Evolutionary conservation across 2,888 invertebrate genomes (phyloP), one percentile per base, ranked within the genome.

Genomic region (Dynastes maya): DNA sequence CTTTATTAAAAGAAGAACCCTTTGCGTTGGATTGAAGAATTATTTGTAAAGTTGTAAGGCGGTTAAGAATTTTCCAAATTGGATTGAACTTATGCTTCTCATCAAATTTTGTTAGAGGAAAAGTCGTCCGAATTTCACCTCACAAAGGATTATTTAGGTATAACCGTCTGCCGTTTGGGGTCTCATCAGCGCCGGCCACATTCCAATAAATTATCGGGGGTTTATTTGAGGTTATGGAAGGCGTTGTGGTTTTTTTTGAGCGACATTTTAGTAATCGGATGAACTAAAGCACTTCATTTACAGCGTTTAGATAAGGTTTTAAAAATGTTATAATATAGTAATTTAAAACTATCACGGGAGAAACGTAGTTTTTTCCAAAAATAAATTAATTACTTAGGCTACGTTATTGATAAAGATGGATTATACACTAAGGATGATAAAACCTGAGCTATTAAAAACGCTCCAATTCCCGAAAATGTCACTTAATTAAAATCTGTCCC

Each of bases 171-270:
- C 84, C 82, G 6, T 85, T 83, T 77, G 85, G 86, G 0, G 80
- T 87, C n/a, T 82, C 84, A 4, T 84, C 82, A 40, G 86, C 84
- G 2, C 85, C 86, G 0, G 84, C 84, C 3, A 85, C 85, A 76
- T 87, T 88, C 77, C 86, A 88, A 82, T 82, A 83, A 78, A 76
- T 84, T 0, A 87, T 88, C 84, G 84, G 85, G 3, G 22, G 45
- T 16, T 16, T 40, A 67, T 11, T 67, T 9, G 67, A 11, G 11
- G 37, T 32, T 37, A 32, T 67, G 16, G 22, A 58, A 16, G 58
- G 58, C n/a, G n/a, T 58, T 8, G 58, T 22, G 6, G 9, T 16
- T 22, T 63, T 63, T 11, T 29, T 63, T 0, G 53, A 51, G 22
- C 45, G 22, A 22, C 22, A 51, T 71, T 13, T 29, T 71, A 29